Base-by-base conservation (phyloP, 2,797 vertebrate species). In the Champsocephalus gunnari region DNA sequence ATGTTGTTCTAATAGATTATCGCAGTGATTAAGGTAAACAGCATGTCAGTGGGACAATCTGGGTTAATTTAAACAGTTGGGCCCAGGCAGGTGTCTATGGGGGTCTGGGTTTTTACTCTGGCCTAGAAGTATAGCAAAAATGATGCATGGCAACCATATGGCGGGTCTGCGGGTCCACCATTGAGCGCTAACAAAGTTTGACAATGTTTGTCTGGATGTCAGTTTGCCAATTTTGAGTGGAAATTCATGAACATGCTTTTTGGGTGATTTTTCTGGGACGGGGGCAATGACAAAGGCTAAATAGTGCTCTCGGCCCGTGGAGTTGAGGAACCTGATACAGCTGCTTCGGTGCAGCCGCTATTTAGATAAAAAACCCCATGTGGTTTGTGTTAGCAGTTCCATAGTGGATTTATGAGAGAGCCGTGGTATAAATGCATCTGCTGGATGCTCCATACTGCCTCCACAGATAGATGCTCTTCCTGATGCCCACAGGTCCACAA, bases 341-440 rank as follows among this genome's bases (percentile, higher is more conserved):
- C 73, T 79, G 83, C 78, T 76, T 87, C 53, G 62, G 73, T 86
- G 88, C 83, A 87, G 87, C 87, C 71, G 81, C 90, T 93, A 93
- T 94, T 94, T 92, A 92, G 91, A 94, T 92, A 91, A 87, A 92
- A 92, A 88, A 70, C 11, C 41, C 63, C 94, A 94, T 94, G 90
- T 94, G 94, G 90, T 87, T 94, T 87, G 65, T 82, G 88, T 96
- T 95, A 91, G 88, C 86, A 87, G 82, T 77, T 89, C 75, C 80
- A 87, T 79, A 76, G 88, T 80, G 88, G 91, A 91, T 90, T 95
- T 91, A 92, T 88, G 81, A 90, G 84, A 81, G 80, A 91, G 73
- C 83, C 48, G 53, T 69, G 85, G 86, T 86, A 71, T 85, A 88
- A 82, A 89, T 90, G 85, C 83, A 83, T 89, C 90, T 90, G 79